phyloP scores from a whole-genome alignment of 2,888 invertebrate genomes.

The Diarsia brunnea region DNA sequence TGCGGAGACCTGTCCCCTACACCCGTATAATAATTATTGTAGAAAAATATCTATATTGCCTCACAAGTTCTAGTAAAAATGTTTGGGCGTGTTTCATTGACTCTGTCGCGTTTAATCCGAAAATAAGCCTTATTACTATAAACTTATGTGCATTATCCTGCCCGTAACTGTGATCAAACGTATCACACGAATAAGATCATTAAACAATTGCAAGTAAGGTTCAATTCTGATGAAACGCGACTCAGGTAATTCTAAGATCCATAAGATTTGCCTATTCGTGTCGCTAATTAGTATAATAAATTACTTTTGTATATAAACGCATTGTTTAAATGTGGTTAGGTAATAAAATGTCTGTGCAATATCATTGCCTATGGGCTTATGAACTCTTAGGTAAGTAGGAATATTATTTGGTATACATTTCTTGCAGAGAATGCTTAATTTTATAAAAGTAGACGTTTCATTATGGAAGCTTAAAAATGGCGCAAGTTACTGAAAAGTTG shows the following conservation, averaged over 20 bases:
- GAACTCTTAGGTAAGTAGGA: slow-evolving; percentile 20
- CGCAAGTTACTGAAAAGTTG: no score
- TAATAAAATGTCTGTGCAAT: slow-evolving; percentile 55
- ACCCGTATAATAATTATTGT: no score
- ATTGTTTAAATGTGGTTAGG: slow-evolving; percentile 32
- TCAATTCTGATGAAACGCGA: background rate
- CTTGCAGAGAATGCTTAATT: background rate
- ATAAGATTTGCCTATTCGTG: slow-evolving; percentile 11
- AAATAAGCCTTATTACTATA: background rate
- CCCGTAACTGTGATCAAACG: background rate
- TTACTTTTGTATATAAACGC: slow-evolving; percentile 63
- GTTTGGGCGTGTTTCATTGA: no score
- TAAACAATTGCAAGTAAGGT: background rate
- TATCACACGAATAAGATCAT: background rate
- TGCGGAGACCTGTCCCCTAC: no score
- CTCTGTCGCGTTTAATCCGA: background rate
- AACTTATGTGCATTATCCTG: background rate
- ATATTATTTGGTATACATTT: background rate
- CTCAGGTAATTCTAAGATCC: background rate
- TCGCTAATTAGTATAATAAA: slow-evolving; percentile 48
- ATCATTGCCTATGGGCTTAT: slow-evolving; percentile 38
- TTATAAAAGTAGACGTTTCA: no score
- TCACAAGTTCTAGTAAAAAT: no score
- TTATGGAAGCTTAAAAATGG: no score
- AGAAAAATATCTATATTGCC: no score